Percentiles rank a stretch among this genome's conserved stretches.
phyloP scores from a whole-genome alignment of 2,888 invertebrate genomes.

The Apamea monoglypha region DNA sequence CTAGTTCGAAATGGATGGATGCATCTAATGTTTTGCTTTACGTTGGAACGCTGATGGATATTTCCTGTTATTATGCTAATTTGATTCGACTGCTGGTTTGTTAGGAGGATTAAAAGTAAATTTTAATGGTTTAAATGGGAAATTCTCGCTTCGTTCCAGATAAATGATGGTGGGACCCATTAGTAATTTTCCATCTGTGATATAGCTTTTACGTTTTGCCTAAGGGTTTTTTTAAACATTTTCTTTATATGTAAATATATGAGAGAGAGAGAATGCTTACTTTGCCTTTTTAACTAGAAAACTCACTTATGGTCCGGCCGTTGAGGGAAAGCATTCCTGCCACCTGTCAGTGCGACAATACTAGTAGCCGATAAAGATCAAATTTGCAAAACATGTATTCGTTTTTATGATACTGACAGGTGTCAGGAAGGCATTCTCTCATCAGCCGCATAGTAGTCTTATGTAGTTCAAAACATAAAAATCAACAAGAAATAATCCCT shows the following conservation, averaged over 20 bases:
- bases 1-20: conserved; percentile 36
- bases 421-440: no score
- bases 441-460: no score
- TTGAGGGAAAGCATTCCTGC: no score
- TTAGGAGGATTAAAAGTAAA: conserved; percentile 7
- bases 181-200: no score
- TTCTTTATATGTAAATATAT: background rate
- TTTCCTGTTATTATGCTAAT: conserved; percentile 42
- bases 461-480: background rate
- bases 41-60: conserved; percentile 30
- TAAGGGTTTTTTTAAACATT: background rate
- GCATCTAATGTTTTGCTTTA: conserved; percentile 43
- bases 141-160: background rate
- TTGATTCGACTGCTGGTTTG: conserved; percentile 7
- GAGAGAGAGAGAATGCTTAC: no score
- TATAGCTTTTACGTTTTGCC: background rate
- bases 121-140: background rate
- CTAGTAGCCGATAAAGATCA: no score
- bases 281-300: background rate
- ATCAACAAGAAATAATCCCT: background rate
- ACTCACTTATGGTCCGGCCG: background rate
- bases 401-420: no score
- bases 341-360: no score
- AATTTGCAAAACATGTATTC: no score
- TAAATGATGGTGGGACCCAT: background rate